Evolutionary conservation across 2,888 invertebrate genomes (phyloP), one percentile per base, ranked within the genome.

Genomic region (Ctenicera cuprea): DNA sequence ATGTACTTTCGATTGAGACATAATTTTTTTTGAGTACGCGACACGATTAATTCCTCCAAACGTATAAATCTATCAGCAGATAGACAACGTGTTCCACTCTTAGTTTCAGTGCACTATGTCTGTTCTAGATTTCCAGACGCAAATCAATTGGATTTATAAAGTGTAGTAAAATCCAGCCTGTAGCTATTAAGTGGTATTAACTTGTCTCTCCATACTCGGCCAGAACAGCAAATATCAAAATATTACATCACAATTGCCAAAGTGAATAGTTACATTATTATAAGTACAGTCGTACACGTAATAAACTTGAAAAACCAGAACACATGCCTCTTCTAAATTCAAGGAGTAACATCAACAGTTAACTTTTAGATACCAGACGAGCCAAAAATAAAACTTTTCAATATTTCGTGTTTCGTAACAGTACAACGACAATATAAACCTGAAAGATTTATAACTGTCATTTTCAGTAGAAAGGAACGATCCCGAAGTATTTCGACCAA

Each of bases 151-250:
- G 7, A 9, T 33, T 5, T 1, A 33, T 45, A 18, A 45, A 45
- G 7, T 45, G 5, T 45, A 45, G 16, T 18, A 5, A 16, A 33
- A 16, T 45, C 9, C 9, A 45, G 14, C 45, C 9, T 16, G 7
- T 9, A 18, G 8, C 18, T 45, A 45, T 45, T 16, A 52, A 18
- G n/a, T 52, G 5, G 26, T 5, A 26, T 26, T 26, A 59, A 12
- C 38, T 61, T n/a, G 43, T 12, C 4, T 26, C 14, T 30, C 62
- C 62, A 62, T 62, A 62, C 26, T 20, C 14, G 62, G 62, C 12
- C 11, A 62, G 26, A 41, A 61, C 3, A 18, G 26, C 8, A 37
- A 7, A 38, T 12, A 38, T n/a, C 22, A 26, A 11, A 43, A 45
- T 4, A 18, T 62, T 62, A 30, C 62, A 16, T 62, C 43, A 62